Evolutionary conservation across 2,113 vertebrate species (phyloP), one percentile per base, ranked within the genome.

Genomic region (Lates calcarifer): DNA sequence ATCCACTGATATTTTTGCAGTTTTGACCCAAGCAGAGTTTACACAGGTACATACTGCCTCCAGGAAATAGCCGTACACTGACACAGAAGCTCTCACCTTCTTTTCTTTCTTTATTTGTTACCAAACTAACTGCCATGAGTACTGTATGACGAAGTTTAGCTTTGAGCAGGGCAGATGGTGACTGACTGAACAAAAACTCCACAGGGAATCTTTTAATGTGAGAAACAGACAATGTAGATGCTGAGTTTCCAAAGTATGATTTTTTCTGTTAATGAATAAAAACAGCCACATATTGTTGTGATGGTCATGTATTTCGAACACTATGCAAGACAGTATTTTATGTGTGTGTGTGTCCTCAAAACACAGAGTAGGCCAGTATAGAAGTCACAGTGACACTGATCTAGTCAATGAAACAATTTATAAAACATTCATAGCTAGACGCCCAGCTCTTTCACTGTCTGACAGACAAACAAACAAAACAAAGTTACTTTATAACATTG

Each of bases 401-500:
- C 0, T 10, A 15, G n/a, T 45, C 35, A 6, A 3, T 78, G 7
- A 13, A 6, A 18, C 39, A 0, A 41, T 37, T 37, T 24, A 10
- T 15, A n/a, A 9, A 28, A 53, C 17, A 24, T 33, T 53, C 15
- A 15, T 1, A 28, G n/a, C 31, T 17, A 12, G 41, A 14, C 2
- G 4, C 56, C 10, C 33, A 22, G 55, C 8, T 15, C 31, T 51
- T 39, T 29, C 18, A 18, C 43, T 64, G 18, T 31, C 8, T 37
- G 31, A 58, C 28, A 26, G 35, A 47, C 45, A 55, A 31, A 75
- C 22, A 57, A n/a, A n/a, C n/a, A n/a, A n/a, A n/a, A n/a, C n/a
- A n/a, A n/a, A n/a, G 62, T 10, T 43, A 31, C 49, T 71, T 24
- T 64, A 63, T 26, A 62, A 24, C 17, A 41, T 5, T 68, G 68